Percentiles rank a stretch among this genome's conserved stretches.
These are phyloP conservation scores for Microchrysa polita DNA, from an alignment of 2,888 invertebrate genomes.

Conservation along the genomic window DNA sequence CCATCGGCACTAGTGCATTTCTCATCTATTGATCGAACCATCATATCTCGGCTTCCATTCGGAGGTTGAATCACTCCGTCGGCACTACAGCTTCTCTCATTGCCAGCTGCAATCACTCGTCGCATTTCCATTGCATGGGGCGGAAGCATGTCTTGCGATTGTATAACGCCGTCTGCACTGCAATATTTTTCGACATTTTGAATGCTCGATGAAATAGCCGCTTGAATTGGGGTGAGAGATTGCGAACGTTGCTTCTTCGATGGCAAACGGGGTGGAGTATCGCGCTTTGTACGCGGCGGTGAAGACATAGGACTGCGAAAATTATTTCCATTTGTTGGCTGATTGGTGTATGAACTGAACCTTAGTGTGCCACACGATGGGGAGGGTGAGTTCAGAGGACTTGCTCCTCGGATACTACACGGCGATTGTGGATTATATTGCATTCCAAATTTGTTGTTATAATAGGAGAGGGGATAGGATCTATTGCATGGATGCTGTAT, in stretches of 20 bases:
- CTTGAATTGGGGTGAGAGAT: slow-evolving; percentile 75
- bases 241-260: slow-evolving; percentile 80
- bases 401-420: slow-evolving; percentile 62
- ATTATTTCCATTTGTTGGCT: slow-evolving; percentile 55
- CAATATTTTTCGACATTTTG: slow-evolving; percentile 69
- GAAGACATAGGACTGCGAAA: slow-evolving; percentile 68
- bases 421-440: slow-evolving; percentile 62
- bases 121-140: slow-evolving; percentile 51
- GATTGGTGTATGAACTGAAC: slow-evolving; percentile 58
- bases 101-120: slow-evolving; percentile 35
- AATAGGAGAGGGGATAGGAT: slow-evolving; percentile 79
- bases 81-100: slow-evolving; percentile 73
- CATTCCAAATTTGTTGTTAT: slow-evolving; percentile 70
- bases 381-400: slow-evolving; percentile 63
- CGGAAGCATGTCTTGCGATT: slow-evolving; percentile 54
- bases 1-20: slow-evolving; percentile 68
- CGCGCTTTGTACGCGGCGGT: slow-evolving; percentile 67
- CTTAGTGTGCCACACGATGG: slow-evolving; percentile 63
- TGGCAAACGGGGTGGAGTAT: slow-evolving; percentile 66
- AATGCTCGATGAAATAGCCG: slow-evolving; percentile 54
- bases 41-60: slow-evolving; percentile 45
- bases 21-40: slow-evolving; percentile 59
- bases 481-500: slow-evolving; percentile 88
- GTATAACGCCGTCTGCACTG: slow-evolving; percentile 76
- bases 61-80: slow-evolving; percentile 72